Evolutionary conservation across 2,797 vertebrate species (phyloP).

Genomic region (Sternotherus odoratus): DNA sequence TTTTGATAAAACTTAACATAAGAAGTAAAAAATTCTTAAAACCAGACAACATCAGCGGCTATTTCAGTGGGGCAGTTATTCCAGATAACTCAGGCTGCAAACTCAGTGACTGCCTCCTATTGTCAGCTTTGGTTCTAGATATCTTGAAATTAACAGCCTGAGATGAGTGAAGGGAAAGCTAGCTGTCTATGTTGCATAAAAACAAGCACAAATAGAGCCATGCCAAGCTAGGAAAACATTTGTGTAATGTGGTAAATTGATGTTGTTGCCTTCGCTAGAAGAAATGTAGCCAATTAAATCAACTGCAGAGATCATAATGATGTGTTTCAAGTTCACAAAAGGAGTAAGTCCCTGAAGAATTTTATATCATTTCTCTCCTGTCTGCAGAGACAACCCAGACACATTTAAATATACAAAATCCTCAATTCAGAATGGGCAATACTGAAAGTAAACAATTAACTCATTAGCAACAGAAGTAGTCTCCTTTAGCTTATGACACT

Average conservation of each 20-base stretch:
- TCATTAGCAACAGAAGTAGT: not conserved
- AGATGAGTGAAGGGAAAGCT: not conserved
- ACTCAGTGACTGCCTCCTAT: not conserved
- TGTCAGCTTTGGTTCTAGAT: conserved; percentile 9
- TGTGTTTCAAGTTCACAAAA: not conserved
- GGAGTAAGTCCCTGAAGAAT: not conserved
- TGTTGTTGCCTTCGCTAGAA: not conserved
- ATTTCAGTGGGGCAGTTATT: not conserved
- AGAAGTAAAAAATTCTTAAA: not conserved
- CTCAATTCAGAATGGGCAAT: rapidly evolving
- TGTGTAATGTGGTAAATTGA: not conserved
- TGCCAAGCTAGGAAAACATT: rapidly evolving
- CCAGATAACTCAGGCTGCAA: not conserved
- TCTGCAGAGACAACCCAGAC: not conserved
- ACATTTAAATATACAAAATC: not conserved
- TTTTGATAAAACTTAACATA: not conserved
- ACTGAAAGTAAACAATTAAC: not conserved
- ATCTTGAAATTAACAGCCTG: not conserved
- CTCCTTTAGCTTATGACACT: not conserved
- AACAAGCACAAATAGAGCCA: not conserved
- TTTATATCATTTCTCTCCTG: not conserved
- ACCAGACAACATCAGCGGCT: rapidly evolving
- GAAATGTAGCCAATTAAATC: not conserved
- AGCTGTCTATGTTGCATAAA: not conserved
- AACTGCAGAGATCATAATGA: not conserved